Evolutionary conservation across 2,797 vertebrate genomes (phyloP).

Genomic region (Gorsachius magnificus): DNA sequence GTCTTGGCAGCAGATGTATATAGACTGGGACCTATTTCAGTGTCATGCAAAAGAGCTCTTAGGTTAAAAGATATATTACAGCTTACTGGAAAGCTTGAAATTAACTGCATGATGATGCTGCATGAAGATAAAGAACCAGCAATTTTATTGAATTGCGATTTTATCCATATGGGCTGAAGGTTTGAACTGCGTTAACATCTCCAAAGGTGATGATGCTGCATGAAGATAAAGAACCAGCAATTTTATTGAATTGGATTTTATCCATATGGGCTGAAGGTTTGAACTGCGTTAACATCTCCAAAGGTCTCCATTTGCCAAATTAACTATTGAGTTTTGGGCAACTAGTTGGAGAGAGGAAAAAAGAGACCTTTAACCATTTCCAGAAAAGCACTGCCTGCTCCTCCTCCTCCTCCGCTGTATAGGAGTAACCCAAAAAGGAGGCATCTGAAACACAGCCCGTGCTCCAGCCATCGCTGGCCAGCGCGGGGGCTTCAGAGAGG

Average conservation of each 20-base stretch:
- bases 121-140: slow-evolving; percentile 32
- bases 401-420: neutral
- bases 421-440: neutral
- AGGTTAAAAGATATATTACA: slow-evolving; percentile 55
- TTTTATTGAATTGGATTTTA: slow-evolving; percentile 36
- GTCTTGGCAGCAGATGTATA: slow-evolving; percentile 61
- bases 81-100: slow-evolving; percentile 58
- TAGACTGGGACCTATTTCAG: slow-evolving; percentile 60
- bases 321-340: neutral
- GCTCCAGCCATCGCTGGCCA: neutral
- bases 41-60: slow-evolving; percentile 52
- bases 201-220: neutral
- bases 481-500: neutral
- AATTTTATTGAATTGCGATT: slow-evolving; percentile 11
- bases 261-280: slow-evolving; percentile 1
- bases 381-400: neutral
- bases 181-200: neutral
- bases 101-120: slow-evolving; percentile 23
- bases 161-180: slow-evolving; percentile 16
- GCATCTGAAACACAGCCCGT: neutral
- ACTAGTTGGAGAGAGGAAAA: neutral
- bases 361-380: neutral
- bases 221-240: slow-evolving; percentile 39
- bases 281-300: neutral
- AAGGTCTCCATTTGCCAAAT: neutral